Percentiles rank a stretch among this genome's conserved stretches.
Evolutionary conservation across 2,888 invertebrate species (phyloP).

Genomic region (Yponomeuta plumbellus): DNA sequence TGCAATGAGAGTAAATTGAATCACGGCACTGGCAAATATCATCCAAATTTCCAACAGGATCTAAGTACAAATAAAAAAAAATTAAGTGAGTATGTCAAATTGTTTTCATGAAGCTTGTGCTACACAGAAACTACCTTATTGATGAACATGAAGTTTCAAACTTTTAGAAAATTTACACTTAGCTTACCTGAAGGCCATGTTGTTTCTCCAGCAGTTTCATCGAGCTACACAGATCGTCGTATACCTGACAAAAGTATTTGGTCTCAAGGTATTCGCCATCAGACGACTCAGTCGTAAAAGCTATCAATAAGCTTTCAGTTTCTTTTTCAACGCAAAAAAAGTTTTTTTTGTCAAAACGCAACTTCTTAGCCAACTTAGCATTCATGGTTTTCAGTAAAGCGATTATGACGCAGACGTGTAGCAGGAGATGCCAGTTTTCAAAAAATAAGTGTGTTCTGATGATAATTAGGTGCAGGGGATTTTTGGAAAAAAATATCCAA

Average conservation of each 20-base stretch:
- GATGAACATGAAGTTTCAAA: not conserved
- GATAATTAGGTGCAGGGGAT: slow-evolving; percentile 33
- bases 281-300: slow-evolving; percentile 31
- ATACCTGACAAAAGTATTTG: slow-evolving; percentile 39
- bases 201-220: slow-evolving; percentile 42
- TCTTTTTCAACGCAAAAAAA: slow-evolving; percentile 18
- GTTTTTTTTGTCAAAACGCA: slow-evolving; percentile 22
- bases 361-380: slow-evolving; percentile 26
- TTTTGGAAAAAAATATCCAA: slow-evolving; percentile 32
- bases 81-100: not conserved
- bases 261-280: slow-evolving; percentile 26
- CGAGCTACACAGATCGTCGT: slow-evolving; percentile 42
- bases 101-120: not conserved
- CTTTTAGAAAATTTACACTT: not conserved
- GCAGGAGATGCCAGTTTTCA: slow-evolving; percentile 36
- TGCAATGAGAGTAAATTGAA: slow-evolving; percentile 40
- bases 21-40: slow-evolving; percentile 48
- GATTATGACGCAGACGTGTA: slow-evolving; percentile 39
- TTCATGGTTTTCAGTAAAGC: slow-evolving; percentile 39
- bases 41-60: slow-evolving; percentile 43
- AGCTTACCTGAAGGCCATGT: slow-evolving; percentile 41
- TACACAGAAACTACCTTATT: too few species aligned
- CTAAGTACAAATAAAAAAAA: slow-evolving; percentile 29
- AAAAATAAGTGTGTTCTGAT: slow-evolving; percentile 42
- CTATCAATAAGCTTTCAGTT: slow-evolving; percentile 16